Evolutionary conservation across 2,888 invertebrate genomes (phyloP), one percentile per base, ranked within the genome.

Genomic region (Chymomyza amoena): DNA sequence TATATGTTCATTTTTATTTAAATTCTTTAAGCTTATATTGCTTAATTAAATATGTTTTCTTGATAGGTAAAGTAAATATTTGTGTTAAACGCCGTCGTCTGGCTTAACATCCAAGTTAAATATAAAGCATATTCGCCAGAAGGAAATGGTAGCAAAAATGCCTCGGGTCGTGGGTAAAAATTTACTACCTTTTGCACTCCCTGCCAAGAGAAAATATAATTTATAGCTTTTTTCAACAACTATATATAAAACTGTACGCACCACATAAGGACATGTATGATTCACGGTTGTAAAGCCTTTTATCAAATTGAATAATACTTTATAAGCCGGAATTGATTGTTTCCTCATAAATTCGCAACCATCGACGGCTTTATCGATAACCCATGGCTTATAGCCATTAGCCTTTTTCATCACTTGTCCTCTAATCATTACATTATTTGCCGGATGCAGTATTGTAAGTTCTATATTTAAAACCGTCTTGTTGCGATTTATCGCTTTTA

Each of bases 301-400:
- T 4, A 72, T 65, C 0, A 69, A n/a, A 0, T 61, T 64, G 2
- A 18, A 70, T 0, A 81, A 6, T 0, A 79, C 1, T 4, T 64
- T 69, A 0, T 25, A 68, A 5, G 75, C 1, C 4, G 67, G 75
- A 67, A 75, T 66, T 9, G 2, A 3, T 9, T 20, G 13, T 4
- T 25, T 45, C 4, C 32, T 52, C 0, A 81, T 0, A 28, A 64
- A 81, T 2, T 62, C 61, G 13, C 80, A 82, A 0, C 15, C 61
- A 28, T 83, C 73, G 6, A 80, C 0, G 1, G 52, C 13, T 0
- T 2, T 0, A 1, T 72, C 63, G 1, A 66, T 6, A 0, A 81
- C 15, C 70, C 76, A 80, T 0, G 77, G 77, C 28, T 77, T 74
- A n/a, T 73, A 82, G 0, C 76, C 75, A 61, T 57, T 81, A 0